Conservation (phyloP, 2,113 vertebrate species). For the Recurvirostra avosetta region DNA sequence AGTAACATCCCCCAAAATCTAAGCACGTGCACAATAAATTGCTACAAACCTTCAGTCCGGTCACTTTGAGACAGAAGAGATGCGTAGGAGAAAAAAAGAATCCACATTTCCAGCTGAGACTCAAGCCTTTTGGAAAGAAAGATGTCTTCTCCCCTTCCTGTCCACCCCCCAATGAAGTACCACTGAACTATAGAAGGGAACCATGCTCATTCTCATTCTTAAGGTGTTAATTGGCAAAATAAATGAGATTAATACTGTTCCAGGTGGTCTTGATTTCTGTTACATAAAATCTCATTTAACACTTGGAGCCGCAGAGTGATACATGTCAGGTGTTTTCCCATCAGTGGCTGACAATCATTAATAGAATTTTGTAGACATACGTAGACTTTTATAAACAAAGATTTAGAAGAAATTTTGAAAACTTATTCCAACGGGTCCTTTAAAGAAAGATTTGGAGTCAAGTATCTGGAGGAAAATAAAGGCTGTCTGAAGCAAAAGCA, state of each 20-base stretch:
- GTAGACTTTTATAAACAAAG: neutral
- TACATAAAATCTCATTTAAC: neutral
- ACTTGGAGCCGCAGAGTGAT: neutral
- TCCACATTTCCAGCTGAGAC: neutral
- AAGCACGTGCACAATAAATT: neutral
- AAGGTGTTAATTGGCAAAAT: neutral
- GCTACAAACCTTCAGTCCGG: neutral
- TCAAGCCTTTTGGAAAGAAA: neutral
- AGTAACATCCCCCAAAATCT: neutral
- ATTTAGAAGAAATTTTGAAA: neutral
- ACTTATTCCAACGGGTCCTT: neutral
- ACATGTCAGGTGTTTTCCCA: neutral
- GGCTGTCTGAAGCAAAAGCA: neutral
- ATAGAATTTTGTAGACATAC: neutral
- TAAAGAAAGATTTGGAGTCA: neutral
- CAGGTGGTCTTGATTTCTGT: neutral
- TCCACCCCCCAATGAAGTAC: neutral
- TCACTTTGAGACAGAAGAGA: neutral
- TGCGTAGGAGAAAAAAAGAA: fast-evolving
- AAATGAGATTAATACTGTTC: neutral
- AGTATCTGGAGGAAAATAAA: neutral
- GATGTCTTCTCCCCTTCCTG: fast-evolving
- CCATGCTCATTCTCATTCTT: neutral
- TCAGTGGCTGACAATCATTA: neutral
- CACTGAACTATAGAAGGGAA: neutral